Base-by-base conservation (phyloP, 1,140 invertebrate species). In the Aricia agestis region DNA sequence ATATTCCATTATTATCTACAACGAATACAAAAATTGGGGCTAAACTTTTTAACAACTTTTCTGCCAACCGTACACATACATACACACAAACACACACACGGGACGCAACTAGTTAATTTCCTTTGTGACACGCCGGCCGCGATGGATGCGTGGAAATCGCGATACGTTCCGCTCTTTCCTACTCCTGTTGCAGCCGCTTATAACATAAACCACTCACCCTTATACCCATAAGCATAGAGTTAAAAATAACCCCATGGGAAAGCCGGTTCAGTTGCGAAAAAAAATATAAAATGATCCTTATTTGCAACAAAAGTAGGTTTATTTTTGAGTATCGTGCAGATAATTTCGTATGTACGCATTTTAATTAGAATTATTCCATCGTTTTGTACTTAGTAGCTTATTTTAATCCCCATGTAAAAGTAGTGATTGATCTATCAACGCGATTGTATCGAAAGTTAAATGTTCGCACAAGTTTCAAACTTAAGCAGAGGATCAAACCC, bases 131-230 rank as follows among this genome's bases (percentile, higher is more conserved):
- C 80, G 82, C 74, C 84, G 78, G 78, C 80, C 76, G 83, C 83
- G 87, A 90, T 90, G 86, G 84, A 86, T 91, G 89, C 87, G 89
- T 91, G 89, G 81, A 90, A 91, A 91, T 91, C 84, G 89, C 87
- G 80, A 91, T 91, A 69, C 86, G 87, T 88, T 86, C 87, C 89
- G 89, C 83, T 89, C 79, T 83, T 83, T 83, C 84, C 78, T 78
- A 83, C 83, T 82, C 78, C 78, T 77, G 78, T 76, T 79, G 84
- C 84, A 77, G 83, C 80, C 76, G 81, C 75, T 75, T 78, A 15
- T 67, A 73, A 36, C 36, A 2, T 36, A 57, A 65, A 71, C 74
- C 19, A 69, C 63, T 52, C 7, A 52, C 11, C 45, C 13, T 52
- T 52, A 52, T 52, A 11, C 13, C 9, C 45, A 13, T 52, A 52